phyloP scores from a whole-genome alignment of 2,888 invertebrate genomes.

The Baccha elongata region DNA sequence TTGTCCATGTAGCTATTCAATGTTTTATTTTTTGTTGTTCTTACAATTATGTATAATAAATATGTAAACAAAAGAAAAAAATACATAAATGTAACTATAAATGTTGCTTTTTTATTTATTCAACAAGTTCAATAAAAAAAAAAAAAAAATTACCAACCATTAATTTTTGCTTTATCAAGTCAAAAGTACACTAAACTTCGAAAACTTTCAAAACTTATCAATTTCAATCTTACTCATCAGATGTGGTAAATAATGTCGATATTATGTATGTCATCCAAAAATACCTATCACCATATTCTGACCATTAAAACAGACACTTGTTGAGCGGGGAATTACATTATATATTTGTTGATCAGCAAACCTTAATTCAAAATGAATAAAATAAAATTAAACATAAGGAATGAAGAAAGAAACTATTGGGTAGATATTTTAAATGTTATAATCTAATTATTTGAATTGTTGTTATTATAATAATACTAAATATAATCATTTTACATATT shows the following conservation, averaged over 20 bases:
- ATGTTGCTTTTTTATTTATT: too few relatives aligned
- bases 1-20: too few relatives aligned
- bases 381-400: not conserved
- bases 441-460: not conserved
- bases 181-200: not conserved
- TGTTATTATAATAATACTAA: not conserved
- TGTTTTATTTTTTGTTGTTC: too few relatives aligned
- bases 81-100: too few relatives aligned
- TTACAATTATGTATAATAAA: too few relatives aligned
- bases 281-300: not conserved
- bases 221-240: not conserved
- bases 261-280: conserved; percentile 13
- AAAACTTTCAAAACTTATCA: conserved; percentile 13
- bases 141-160: too few relatives aligned
- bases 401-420: not conserved
- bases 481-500: conserved; percentile 8
- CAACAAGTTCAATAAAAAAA: too few relatives aligned
- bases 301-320: not conserved
- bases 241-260: not conserved
- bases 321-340: not conserved
- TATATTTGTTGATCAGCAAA: not conserved
- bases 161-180: not conserved
- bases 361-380: not conserved
- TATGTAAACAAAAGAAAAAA: too few relatives aligned
- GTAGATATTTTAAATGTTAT: not conserved